phyloP scores from a whole-genome alignment of 2,113 vertebrate genomes.

The Corythoichthys haematopterus region DNA sequence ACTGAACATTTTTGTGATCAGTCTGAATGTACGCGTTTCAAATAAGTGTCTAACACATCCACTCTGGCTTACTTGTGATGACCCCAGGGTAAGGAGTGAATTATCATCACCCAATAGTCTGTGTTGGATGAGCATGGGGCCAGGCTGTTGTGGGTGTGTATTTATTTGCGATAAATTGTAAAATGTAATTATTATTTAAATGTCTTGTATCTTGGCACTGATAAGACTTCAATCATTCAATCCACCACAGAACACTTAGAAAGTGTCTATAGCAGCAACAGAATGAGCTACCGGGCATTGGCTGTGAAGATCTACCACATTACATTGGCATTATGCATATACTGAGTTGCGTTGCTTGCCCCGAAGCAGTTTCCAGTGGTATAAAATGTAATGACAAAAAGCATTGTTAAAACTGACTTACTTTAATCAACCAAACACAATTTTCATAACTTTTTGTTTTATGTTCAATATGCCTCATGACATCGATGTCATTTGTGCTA shows the following conservation, averaged over 20 bases:
- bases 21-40: neutral
- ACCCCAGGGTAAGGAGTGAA: neutral
- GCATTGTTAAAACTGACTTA: neutral
- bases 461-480: slow-evolving; percentile 13
- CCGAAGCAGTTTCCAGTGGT: neutral
- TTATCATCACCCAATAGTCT: neutral
- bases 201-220: neutral
- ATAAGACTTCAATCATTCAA: neutral
- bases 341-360: neutral
- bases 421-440: neutral
- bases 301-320: neutral
- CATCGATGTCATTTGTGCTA: slow-evolving; percentile 30
- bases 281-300: neutral
- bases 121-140: neutral
- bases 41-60: neutral
- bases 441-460: neutral
- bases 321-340: neutral
- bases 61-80: neutral
- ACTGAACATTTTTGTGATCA: neutral
- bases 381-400: neutral
- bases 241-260: neutral
- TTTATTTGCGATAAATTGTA: neutral
- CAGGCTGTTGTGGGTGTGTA: neutral
- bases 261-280: neutral
- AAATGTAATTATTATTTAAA: neutral